Conservation (phyloP, 1,140 invertebrate genomes). For the Drosophila albomicans region DNA sequence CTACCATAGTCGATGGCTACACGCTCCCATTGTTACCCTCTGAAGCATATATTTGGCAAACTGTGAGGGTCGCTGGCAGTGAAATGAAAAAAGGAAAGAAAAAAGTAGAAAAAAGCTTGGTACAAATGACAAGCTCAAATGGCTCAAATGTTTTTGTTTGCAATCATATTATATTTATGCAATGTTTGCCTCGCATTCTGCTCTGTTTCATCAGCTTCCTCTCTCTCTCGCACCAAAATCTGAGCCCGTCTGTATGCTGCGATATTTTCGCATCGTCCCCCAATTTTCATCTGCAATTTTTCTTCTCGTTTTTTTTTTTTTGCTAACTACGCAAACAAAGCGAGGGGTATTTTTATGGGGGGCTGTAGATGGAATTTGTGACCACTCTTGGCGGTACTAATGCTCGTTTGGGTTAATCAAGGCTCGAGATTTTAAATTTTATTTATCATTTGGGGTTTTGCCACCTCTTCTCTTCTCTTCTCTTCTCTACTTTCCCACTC, state of each 20-base stretch:
- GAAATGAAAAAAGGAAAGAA: constrained; percentile 6
- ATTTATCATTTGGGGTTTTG: constrained; percentile 62
- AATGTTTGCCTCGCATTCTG: constrained; percentile 47
- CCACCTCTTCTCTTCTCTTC: too few species aligned
- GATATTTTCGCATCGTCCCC: constrained; percentile 16
- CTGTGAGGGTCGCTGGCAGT: background rate
- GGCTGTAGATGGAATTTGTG: constrained; percentile 14
- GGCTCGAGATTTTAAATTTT: constrained; percentile 69
- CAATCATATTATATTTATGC: constrained; percentile 77
- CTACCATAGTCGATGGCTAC: background rate
- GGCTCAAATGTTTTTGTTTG: constrained; percentile 69
- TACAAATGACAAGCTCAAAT: constrained; percentile 71
- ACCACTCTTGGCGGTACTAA: constrained; percentile 44
- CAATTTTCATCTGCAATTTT: background rate
- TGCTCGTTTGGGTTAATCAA: constrained; percentile 75
- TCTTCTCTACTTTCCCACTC: background rate
- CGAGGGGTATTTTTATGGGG: background rate
- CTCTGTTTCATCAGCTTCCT: constrained; percentile 7
- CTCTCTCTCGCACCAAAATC: background rate
- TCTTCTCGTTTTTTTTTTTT: background rate
- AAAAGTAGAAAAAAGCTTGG: constrained; percentile 22
- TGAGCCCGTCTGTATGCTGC: constrained; percentile 13
- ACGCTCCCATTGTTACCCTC: background rate
- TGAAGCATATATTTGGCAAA: constrained; percentile 1
- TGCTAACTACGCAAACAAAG: constrained; percentile 31